These are phyloP conservation scores for Tetraodon nigroviridis DNA, from an alignment of 2,113 vertebrate species.

Conservation along the genomic window DNA sequence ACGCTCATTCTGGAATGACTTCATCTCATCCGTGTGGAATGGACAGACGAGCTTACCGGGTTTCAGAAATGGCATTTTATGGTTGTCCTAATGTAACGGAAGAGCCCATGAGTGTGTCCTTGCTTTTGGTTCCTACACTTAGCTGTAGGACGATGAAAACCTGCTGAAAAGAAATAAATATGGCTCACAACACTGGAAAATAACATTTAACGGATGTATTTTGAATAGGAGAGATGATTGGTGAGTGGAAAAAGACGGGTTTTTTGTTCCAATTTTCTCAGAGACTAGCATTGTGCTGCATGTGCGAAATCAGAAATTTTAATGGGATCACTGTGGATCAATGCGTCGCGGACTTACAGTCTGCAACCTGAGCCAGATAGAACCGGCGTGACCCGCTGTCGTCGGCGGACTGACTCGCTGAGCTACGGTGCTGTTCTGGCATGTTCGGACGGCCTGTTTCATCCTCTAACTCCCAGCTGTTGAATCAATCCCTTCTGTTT, in stretches of 20 bases:
- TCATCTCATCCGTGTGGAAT: slow-evolving; percentile 16
- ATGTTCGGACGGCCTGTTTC: slow-evolving; percentile 27
- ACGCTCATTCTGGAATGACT: background rate
- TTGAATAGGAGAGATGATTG: background rate
- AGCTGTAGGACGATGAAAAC: slow-evolving; percentile 3
- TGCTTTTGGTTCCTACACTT: background rate
- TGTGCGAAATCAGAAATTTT: slow-evolving; percentile 38
- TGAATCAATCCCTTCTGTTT: slow-evolving; percentile 14
- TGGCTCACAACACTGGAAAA: slow-evolving; percentile 7
- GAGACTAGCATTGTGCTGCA: slow-evolving; percentile 1
- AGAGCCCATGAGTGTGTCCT: slow-evolving; percentile 4
- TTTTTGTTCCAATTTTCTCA: background rate
- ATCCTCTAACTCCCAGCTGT: slow-evolving; percentile 12
- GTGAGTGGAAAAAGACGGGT: background rate
- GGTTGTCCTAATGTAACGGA: slow-evolving; percentile 33
- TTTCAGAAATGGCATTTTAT: slow-evolving; percentile 39
- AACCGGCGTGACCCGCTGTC: slow-evolving; percentile 30
- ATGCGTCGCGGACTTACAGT: slow-evolving; percentile 53
- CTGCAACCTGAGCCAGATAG: slow-evolving; percentile 53
- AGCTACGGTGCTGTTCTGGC: slow-evolving; percentile 19
- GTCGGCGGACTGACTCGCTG: slow-evolving; percentile 47
- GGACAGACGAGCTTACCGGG: slow-evolving; percentile 21
- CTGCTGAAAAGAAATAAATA: slow-evolving; percentile 6
- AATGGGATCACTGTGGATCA: slow-evolving; percentile 23
- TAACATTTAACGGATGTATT: background rate